Conservation (phyloP, 2,113 vertebrate species). For the Podarcis cretensis region DNA sequence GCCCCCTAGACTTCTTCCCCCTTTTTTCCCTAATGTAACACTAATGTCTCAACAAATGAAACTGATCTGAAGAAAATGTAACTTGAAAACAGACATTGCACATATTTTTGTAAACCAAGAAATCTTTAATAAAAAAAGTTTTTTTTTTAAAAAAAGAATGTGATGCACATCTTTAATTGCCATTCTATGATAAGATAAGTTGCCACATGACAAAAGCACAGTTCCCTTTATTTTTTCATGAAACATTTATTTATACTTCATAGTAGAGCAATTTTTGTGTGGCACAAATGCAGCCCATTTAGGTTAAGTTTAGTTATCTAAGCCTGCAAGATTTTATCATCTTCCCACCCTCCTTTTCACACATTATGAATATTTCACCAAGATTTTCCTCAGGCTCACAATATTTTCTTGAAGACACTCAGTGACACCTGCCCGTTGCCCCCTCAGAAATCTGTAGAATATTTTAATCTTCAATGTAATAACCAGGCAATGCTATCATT, state of each 20-base stretch:
- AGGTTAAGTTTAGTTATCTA: not conserved
- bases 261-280: not conserved
- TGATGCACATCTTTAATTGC: not conserved
- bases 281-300: not conserved
- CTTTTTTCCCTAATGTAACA: too few species aligned
- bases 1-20: too few species aligned
- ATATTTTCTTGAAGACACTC: not conserved
- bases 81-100: too few species aligned
- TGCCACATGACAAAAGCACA: not conserved
- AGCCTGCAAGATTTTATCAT: not conserved
- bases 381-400: not conserved
- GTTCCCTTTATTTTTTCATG: not conserved
- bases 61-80: too few species aligned
- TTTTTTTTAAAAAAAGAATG: not conserved
- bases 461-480: conserved; percentile 33
- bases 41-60: too few species aligned
- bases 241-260: not conserved
- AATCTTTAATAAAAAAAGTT: too few species aligned
- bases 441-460: not conserved
- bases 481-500: not conserved
- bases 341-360: not conserved
- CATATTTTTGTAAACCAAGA: too few species aligned
- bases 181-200: not conserved
- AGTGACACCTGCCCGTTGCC: not conserved
- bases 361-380: not conserved